Conservation (phyloP, 2,888 invertebrate species). For the Oscheius sp. region DNA sequence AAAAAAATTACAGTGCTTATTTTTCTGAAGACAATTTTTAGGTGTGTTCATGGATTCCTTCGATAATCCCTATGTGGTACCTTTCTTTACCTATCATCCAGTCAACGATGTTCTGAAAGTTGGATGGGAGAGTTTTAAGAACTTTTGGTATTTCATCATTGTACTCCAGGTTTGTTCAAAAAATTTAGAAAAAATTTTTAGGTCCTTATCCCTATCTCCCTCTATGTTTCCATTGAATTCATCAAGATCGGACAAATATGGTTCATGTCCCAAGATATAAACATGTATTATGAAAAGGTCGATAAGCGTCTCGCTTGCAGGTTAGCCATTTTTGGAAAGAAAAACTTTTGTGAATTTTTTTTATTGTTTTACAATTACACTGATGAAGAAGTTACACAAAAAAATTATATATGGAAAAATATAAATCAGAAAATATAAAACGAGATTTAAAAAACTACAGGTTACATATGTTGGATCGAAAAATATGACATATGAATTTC, state of each 20-base stretch:
- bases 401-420: too few species aligned
- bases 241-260: conserved; percentile 93
- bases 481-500: too few species aligned
- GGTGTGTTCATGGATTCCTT: conserved; percentile 24
- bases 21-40: neutral
- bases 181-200: conserved; percentile 66
- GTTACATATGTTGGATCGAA: too few species aligned
- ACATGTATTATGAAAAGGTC: conserved; percentile 83
- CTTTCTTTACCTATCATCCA: conserved; percentile 39
- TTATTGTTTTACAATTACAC: too few species aligned
- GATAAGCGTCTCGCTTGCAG: conserved; percentile 84
- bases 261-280: conserved; percentile 80
- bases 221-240: conserved; percentile 95
- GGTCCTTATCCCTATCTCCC: conserved; percentile 94
- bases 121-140: conserved; percentile 80
- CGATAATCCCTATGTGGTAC: conserved; percentile 36
- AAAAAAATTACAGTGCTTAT: too few species aligned
- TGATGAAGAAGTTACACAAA: too few species aligned
- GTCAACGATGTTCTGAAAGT: conserved; percentile 29
- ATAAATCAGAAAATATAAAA: too few species aligned
- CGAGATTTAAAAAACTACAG: too few species aligned
- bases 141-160: conserved; percentile 94
- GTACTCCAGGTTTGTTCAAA: conserved; percentile 81
- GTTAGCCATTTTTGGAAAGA: neutral
- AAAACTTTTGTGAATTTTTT: neutral